Conservation (phyloP, 2,888 invertebrate genomes). For the Bombylius major region DNA sequence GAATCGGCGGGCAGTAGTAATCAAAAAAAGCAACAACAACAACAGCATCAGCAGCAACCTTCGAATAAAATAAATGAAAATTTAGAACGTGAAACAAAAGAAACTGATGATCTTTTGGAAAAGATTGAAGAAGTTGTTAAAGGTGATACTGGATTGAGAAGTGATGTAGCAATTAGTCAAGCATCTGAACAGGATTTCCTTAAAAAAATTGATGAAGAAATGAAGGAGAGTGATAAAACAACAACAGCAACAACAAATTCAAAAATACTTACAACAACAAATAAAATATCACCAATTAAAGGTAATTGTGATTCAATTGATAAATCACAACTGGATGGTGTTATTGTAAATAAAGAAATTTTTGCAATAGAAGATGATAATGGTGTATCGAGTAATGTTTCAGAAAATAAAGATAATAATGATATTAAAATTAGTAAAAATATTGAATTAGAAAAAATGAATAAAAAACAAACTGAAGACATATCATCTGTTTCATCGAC, state of each 20-base stretch:
- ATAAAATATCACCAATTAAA: too few species aligned
- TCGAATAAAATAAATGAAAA: too few species aligned
- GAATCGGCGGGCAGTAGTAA: too few species aligned
- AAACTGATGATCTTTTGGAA: constrained; percentile 14
- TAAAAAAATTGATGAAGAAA: constrained; percentile 15
- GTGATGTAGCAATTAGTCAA: constrained; percentile 12
- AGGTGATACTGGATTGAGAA: constrained; percentile 7
- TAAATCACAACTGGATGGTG: constrained; percentile 3
- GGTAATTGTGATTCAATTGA: background rate
- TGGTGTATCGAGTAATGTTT: background rate
- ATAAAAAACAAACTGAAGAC: background rate
- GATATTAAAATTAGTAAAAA: background rate
- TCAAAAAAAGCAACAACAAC: too few species aligned
- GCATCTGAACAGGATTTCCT: constrained; percentile 16
- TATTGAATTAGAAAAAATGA: background rate
- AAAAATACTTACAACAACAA: too few species aligned
- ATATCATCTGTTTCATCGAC: background rate
- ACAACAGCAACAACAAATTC: too few species aligned
- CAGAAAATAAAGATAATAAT: background rate
- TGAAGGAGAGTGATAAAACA: constrained; percentile 2
- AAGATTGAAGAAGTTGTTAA: constrained; percentile 17
- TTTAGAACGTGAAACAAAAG: background rate
- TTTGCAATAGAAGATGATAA: background rate
- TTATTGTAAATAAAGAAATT: background rate
- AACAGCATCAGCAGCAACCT: too few species aligned